Conservation (phyloP, 1,140 invertebrate genomes). For the Eurosta solidaginis region DNA sequence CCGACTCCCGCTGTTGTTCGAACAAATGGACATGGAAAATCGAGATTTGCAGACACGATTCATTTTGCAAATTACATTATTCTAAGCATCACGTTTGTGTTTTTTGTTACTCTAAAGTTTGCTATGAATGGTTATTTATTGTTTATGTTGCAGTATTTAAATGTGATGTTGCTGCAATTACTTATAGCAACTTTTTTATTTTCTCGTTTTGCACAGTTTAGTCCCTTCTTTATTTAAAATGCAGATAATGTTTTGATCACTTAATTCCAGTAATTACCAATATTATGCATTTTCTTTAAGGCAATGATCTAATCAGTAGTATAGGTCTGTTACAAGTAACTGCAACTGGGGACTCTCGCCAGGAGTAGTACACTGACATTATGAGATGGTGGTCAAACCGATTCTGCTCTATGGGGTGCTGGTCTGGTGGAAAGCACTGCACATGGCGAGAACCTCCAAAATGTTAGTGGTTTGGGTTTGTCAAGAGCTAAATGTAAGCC, state of each 20-base stretch:
- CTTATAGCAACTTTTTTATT: not conserved
- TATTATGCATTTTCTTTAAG: not conserved
- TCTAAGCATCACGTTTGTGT: not conserved
- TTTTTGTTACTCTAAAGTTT: not conserved
- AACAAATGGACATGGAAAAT: constrained; percentile 3
- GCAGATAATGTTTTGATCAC: not conserved
- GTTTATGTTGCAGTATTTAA: not conserved
- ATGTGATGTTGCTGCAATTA: not conserved
- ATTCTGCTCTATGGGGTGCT: too few relatives aligned
- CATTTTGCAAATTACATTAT: constrained; percentile 31
- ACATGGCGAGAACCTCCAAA: too few relatives aligned
- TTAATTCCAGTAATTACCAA: not conserved
- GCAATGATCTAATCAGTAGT: not conserved
- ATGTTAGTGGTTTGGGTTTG: too few relatives aligned
- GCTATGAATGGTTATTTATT: not conserved
- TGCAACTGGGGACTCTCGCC: too few relatives aligned
- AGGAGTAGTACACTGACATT: too few relatives aligned
- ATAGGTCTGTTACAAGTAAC: not conserved
- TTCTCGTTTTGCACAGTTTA: not conserved
- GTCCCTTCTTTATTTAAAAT: not conserved
- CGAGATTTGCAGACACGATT: constrained; percentile 33
- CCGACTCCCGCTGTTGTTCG: not conserved
- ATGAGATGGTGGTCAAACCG: too few relatives aligned
- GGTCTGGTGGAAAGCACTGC: too few relatives aligned
- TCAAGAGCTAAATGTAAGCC: too few relatives aligned